These are phyloP conservation scores for Troglohyphantes excavatus DNA, from an alignment of 2,888 invertebrate species.

Conservation along the genomic window DNA sequence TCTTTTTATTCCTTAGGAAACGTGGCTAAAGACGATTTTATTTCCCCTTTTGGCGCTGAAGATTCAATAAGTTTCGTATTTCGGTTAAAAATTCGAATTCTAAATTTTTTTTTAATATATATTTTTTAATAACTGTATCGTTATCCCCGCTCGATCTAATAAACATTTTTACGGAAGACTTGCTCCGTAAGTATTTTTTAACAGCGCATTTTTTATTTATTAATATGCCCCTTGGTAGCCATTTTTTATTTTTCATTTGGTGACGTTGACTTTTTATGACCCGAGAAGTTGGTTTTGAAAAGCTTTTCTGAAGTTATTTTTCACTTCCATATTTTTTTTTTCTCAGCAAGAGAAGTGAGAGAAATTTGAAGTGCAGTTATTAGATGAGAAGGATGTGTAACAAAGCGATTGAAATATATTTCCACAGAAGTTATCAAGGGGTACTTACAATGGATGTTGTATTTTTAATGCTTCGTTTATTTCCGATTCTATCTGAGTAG, in stretches of 20 bases:
- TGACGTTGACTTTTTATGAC: conserved; percentile 7
- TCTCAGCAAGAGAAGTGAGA: not conserved
- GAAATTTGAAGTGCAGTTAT: conserved; percentile 25
- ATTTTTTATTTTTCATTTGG: conserved; percentile 7
- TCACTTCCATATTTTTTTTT: not conserved
- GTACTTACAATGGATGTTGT: not conserved
- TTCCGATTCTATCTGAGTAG: not conserved
- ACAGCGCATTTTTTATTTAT: conserved; percentile 50
- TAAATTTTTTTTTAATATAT: conserved; percentile 22
- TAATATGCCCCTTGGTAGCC: conserved; percentile 8
- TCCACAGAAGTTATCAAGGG: not conserved
- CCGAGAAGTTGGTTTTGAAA: conserved; percentile 11
- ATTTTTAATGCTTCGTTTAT: conserved; percentile 1
- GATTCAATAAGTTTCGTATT: conserved; percentile 73
- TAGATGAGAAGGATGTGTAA: conserved; percentile 13
- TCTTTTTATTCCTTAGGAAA: conserved; percentile 22
- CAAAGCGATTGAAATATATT: not conserved
- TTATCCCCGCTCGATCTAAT: conserved; percentile 46
- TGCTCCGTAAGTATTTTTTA: conserved; percentile 47
- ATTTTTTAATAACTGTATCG: conserved; percentile 60
- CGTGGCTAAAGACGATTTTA: conserved; percentile 18
- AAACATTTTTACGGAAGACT: conserved; percentile 62
- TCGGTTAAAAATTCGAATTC: conserved; percentile 42
- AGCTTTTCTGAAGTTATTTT: conserved; percentile 14
- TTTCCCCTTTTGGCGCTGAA: not conserved